phyloP scores from a whole-genome alignment of 2,113 vertebrate species.

The Hippopotamus amphibius region DNA sequence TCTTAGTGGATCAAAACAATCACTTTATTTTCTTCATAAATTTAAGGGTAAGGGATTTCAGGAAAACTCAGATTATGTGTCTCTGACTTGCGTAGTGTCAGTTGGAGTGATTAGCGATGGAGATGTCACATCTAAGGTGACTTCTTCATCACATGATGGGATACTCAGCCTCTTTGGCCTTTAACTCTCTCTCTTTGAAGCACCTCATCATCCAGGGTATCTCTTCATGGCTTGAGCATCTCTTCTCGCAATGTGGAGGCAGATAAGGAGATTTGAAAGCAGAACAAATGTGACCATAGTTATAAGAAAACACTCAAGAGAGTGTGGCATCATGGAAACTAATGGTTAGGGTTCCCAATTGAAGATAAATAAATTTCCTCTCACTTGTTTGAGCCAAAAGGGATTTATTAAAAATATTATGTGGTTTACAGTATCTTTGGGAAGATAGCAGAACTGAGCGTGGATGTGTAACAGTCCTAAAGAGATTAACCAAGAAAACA shows the following conservation, averaged over 20 bases:
- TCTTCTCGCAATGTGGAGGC: not conserved
- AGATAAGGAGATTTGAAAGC: not conserved
- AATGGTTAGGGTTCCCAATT: not conserved
- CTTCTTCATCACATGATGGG: fast-evolving
- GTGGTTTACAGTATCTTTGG: not conserved
- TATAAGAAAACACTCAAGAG: not conserved
- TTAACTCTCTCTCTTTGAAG: not conserved
- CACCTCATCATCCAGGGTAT: not conserved
- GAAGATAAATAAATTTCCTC: not conserved
- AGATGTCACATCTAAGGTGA: fast-evolving
- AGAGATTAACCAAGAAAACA: not conserved
- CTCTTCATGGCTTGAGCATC: not conserved
- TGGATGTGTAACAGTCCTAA: not conserved
- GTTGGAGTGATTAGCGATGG: fast-evolving
- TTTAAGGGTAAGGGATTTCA: not conserved
- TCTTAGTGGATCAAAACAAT: not conserved
- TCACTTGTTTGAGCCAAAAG: not conserved
- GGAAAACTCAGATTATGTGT: not conserved
- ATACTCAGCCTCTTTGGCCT: fast-evolving
- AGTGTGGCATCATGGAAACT: not conserved
- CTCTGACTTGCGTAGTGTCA: not conserved
- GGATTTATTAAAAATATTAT: not conserved
- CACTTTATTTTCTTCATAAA: not conserved
- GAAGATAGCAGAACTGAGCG: not conserved
- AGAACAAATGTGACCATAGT: not conserved